Percentiles rank a stretch among this genome's conserved stretches.
Conservation (phyloP, 2,888 invertebrate species). For the Seladonia tumulorum region DNA sequence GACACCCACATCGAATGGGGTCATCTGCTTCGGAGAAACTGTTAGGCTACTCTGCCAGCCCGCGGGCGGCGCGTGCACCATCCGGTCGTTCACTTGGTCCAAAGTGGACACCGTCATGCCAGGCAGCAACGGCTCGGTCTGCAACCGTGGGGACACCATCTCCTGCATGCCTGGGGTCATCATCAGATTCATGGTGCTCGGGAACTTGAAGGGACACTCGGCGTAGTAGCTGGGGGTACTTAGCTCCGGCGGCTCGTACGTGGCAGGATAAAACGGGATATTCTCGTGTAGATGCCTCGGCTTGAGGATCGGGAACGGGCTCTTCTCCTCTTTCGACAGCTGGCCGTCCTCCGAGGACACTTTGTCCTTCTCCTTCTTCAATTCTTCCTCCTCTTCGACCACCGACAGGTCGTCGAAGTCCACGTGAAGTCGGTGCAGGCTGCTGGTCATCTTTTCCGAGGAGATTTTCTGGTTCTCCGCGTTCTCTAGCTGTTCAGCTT, state of each 20-base stretch:
- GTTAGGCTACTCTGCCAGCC: constrained; percentile 72
- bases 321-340: constrained; percentile 47
- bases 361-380: constrained; percentile 76
- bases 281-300: constrained; percentile 69
- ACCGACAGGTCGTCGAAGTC: constrained; percentile 91
- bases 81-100: constrained; percentile 50
- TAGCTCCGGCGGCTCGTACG: constrained; percentile 64
- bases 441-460: constrained; percentile 83
- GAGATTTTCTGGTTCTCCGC: constrained; percentile 84
- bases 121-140: constrained; percentile 60
- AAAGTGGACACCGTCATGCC: constrained; percentile 36
- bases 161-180: constrained; percentile 40
- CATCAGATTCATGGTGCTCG: constrained; percentile 64
- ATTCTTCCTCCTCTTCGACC: constrained; percentile 89
- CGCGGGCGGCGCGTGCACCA: constrained; percentile 66
- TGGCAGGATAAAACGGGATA: constrained; percentile 67
- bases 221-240: constrained; percentile 73
- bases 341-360: constrained; percentile 28
- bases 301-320: constrained; percentile 45
- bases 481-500: constrained; percentile 79
- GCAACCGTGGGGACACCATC: constrained; percentile 69
- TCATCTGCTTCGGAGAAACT: constrained; percentile 42
- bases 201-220: constrained; percentile 78
- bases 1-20: constrained; percentile 7
- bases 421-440: constrained; percentile 76